These are phyloP conservation scores for Cichlasoma orientale DNA, from an alignment of 2,797 vertebrate species.

Conservation along the genomic window DNA sequence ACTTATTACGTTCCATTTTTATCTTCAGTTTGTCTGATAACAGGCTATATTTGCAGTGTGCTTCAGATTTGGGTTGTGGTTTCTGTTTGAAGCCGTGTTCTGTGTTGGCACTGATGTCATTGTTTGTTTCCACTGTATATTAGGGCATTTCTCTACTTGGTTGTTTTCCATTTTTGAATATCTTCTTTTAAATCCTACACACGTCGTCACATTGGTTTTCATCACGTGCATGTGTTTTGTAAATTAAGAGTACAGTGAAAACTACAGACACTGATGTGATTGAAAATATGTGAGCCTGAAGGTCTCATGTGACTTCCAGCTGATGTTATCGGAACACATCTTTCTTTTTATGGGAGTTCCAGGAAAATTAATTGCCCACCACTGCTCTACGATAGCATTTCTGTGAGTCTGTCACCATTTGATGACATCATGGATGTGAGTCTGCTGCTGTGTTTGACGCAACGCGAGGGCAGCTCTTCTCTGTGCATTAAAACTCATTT, in stretches of 20 bases:
- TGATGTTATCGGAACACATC: slow-evolving; percentile 8
- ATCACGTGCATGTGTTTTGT: neutral
- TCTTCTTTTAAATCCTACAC: neutral
- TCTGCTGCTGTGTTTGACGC: neutral
- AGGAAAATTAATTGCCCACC: neutral
- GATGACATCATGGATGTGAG: neutral
- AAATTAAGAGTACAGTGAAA: neutral
- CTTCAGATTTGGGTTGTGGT: neutral
- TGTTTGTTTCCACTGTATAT: neutral
- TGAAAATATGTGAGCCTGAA: neutral
- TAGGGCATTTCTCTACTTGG: neutral
- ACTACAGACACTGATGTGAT: neutral
- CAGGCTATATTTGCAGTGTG: neutral
- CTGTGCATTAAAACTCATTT: neutral
- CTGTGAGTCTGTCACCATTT: neutral
- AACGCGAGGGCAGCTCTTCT: neutral
- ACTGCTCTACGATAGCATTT: neutral
- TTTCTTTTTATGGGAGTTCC: neutral
- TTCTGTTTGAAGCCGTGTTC: neutral
- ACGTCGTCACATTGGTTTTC: neutral
- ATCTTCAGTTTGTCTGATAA: neutral
- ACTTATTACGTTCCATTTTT: neutral
- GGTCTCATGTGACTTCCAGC: neutral
- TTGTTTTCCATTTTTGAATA: neutral
- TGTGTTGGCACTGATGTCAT: neutral